Evolutionary conservation across 1,140 invertebrate genomes (phyloP), one percentile per base, ranked within the genome.

Genomic region (Pseudomyrmex pallidus): DNA sequence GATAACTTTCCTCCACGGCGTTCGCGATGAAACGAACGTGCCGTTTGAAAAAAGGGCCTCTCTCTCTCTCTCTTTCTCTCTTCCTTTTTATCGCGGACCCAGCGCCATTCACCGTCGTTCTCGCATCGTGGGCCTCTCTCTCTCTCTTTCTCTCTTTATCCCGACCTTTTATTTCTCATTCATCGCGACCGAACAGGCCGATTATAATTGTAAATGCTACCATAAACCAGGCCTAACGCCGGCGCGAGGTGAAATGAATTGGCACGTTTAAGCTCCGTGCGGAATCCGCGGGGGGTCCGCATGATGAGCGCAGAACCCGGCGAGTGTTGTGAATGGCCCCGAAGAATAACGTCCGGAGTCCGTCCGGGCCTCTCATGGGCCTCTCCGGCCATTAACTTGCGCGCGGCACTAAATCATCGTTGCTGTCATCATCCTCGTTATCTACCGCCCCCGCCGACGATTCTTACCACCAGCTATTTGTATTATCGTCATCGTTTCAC

Each of bases 351-450:
- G 85, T 82, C 54, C 78, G 85, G 52, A 83, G 66, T 74, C 83
- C 78, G 74, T 61, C 35, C 44, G 67, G 82, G 82, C 74, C 73
- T 54, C 72, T 74, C 50, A 2, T 52, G 50, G 50, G 50, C 50
- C 87, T 74, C 72, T 74, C 88, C 90, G 66, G 90, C 90, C 90
- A 93, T 93, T 92, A 93, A 92, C 89, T 90, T 89, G 86, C 89
- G 85, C 88, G 85, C 68, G 59, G 83, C 91, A 90, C 92, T 93
- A 93, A 93, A 93, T 93, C 92, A 93, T 93, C 91, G 90, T 93
- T 92, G 90, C 93, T 93, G 92, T 93, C 93, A 93, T 93, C 93
- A 89, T 93, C 90, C 93, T 93, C 92, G 92, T 93, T 93, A 93
- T 92, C 89, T 90, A 90, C 89, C 87, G 90, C 90, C 92, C 90